Base-by-base conservation (phyloP, 1,140 invertebrate genomes). In the Zaprionus kolodkinae region DNA sequence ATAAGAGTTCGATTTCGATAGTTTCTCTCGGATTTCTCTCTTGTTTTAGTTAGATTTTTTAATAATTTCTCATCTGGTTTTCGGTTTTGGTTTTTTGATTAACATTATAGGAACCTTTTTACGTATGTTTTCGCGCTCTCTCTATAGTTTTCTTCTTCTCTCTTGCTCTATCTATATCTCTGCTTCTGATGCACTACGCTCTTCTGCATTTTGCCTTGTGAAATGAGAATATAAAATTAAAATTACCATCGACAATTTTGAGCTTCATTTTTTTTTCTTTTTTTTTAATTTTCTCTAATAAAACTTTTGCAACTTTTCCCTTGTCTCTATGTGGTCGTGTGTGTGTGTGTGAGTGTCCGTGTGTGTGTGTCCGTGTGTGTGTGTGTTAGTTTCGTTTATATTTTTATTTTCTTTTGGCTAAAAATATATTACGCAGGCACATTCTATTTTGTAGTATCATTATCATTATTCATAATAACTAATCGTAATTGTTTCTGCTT, bases 371-470 rank as follows among this genome's bases (percentile, higher is more conserved):
- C n/a, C n/a, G 30, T 54, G 2, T 36, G 25, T 60, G 36, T 61
- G 56, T 73, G 40, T 55, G 17, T 61, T n/a, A 27, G 27, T 68
- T 61, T 55, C 68, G 61, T 52, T 59, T 63, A 48, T 68, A 45
- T 52, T 79, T 76, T 84, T 56, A 68, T 27, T 73, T 73, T 67
- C 74, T 77, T 84, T 85, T 91, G 86, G 86, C 90, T 91, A 91
- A 90, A 91, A 91, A 90, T 90, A 91, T 90, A 88, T 91, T 90
- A 91, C 81, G 90, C 90, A 91, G 90, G 90, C 90, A 91, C 90
- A 91, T 91, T 91, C 90, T 91, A 91, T 91, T 91, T 91, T 91
- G 90, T 91, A 91, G 72, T 91, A 87, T 91, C 86, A 85, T 91
- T 91, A 91, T 89, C 80, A 85, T 88, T 91, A 91, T 76, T 85